phyloP scores from a whole-genome alignment of 2,888 invertebrate genomes.

The Andrena minutula region DNA sequence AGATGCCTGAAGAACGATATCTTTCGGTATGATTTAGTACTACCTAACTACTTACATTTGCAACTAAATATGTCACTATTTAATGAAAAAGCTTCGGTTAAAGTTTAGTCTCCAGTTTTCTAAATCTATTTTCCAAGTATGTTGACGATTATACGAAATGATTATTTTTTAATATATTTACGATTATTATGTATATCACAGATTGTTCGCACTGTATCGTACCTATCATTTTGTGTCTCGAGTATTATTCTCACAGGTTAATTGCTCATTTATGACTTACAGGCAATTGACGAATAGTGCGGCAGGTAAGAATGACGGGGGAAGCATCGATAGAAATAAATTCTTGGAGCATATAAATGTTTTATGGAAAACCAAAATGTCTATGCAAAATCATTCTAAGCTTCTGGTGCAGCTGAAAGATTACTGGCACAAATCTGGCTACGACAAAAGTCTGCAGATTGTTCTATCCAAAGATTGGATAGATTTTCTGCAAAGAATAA shows the following conservation, averaged over 20 bases:
- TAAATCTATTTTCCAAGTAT: no score
- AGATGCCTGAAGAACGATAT: background rate
- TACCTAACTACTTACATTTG: no score
- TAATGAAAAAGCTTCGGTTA: no score
- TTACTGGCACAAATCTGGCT: conserved; percentile 84
- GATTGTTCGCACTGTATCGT: no score
- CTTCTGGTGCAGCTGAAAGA: conserved; percentile 85
- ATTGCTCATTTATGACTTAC: conserved; percentile 46
- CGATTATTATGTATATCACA: no score
- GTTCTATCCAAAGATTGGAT: conserved; percentile 86
- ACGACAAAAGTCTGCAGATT: conserved; percentile 84
- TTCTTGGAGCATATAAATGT: conserved; percentile 68
- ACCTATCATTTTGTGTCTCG: background rate
- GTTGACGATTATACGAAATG: no score
- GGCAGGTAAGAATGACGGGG: conserved; percentile 67
- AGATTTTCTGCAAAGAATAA: conserved; percentile 85
- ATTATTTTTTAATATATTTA: no score
- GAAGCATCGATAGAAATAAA: conserved; percentile 66
- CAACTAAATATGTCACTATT: no score
- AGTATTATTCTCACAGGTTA: background rate
- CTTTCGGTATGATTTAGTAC: no score
- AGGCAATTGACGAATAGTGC: conserved; percentile 74
- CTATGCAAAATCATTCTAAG: conserved; percentile 85
- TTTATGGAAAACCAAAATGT: conserved; percentile 78
- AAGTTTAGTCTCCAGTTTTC: no score